Evolutionary conservation across 2,888 invertebrate species (phyloP).

Genomic region (Trisateles emortualis): DNA sequence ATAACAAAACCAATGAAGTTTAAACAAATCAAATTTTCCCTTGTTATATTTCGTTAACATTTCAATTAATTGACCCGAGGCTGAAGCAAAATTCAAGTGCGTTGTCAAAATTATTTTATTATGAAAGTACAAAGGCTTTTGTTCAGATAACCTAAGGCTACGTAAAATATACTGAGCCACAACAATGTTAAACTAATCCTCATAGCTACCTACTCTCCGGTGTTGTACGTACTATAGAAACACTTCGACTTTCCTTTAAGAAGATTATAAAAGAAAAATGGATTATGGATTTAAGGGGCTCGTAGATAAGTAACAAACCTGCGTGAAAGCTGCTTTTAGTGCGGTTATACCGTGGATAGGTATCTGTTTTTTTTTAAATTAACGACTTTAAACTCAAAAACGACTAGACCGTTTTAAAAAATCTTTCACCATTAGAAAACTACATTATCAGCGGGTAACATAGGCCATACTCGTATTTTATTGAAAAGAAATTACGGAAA

Average conservation of each 20-base stretch:
- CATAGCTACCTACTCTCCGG: background rate
- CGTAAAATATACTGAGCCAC: constrained; percentile 27
- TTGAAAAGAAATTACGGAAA: too few species aligned
- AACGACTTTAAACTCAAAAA: too few species aligned
- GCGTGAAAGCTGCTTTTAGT: too few species aligned
- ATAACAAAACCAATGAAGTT: background rate
- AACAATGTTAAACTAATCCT: constrained; percentile 27
- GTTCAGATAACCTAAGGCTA: constrained; percentile 22
- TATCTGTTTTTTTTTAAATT: too few species aligned
- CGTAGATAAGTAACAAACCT: too few species aligned
- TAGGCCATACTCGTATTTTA: too few species aligned
- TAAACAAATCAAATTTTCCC: background rate
- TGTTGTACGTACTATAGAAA: background rate
- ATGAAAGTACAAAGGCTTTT: constrained; percentile 25
- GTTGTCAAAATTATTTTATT: constrained; percentile 28
- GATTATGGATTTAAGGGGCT: too few species aligned
- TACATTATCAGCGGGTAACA: too few species aligned
- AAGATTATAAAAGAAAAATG: background rate
- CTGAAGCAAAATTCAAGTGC: constrained; percentile 11
- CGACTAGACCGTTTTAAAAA: too few species aligned
- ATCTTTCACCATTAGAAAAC: too few species aligned
- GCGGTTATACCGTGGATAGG: too few species aligned
- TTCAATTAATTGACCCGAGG: background rate
- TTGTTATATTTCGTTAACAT: background rate
- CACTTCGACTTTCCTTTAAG: background rate